Conservation (phyloP, 2,888 invertebrate species). For the Amphipyra tragopoginis region DNA sequence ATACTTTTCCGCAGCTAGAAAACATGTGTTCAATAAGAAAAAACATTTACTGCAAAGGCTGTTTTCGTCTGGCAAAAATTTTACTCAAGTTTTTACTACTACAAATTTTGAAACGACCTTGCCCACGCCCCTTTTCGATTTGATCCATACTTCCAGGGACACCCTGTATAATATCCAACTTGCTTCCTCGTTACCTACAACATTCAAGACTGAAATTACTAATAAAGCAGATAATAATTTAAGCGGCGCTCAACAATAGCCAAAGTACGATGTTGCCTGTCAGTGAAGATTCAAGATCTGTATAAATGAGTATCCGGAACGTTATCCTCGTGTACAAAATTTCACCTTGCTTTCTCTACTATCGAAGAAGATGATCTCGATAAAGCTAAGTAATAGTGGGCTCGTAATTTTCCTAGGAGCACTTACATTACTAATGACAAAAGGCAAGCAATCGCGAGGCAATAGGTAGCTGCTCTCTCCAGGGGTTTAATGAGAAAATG, state of each 20-base stretch:
- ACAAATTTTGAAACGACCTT: too few relatives aligned
- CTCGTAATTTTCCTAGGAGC: slow-evolving; percentile 52
- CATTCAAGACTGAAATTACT: neutral
- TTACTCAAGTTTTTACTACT: too few relatives aligned
- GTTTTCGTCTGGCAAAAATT: too few relatives aligned
- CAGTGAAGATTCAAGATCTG: slow-evolving; percentile 44
- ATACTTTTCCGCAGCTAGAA: too few relatives aligned
- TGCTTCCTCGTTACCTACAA: neutral
- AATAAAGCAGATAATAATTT: slow-evolving; percentile 29
- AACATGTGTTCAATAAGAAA: too few relatives aligned
- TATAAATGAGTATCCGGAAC: slow-evolving; percentile 35
- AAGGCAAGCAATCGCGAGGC: slow-evolving; percentile 38
- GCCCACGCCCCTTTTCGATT: too few relatives aligned
- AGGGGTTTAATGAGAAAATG: slow-evolving; percentile 43
- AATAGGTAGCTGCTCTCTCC: slow-evolving; percentile 28
- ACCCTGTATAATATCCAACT: too few relatives aligned
- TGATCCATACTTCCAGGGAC: too few relatives aligned
- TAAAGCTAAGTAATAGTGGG: slow-evolving; percentile 45
- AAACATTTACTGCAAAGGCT: too few relatives aligned
- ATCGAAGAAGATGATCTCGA: slow-evolving; percentile 64
- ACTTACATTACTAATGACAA: slow-evolving; percentile 57
- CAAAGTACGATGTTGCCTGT: slow-evolving; percentile 12
- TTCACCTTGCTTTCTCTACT: slow-evolving; percentile 59
- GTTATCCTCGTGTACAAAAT: slow-evolving; percentile 52
- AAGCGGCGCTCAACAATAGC: slow-evolving; percentile 27